Percentiles rank a stretch among this genome's conserved stretches.
phyloP scores from a whole-genome alignment of 1,140 invertebrate genomes.

The Phymastichus coffea region DNA sequence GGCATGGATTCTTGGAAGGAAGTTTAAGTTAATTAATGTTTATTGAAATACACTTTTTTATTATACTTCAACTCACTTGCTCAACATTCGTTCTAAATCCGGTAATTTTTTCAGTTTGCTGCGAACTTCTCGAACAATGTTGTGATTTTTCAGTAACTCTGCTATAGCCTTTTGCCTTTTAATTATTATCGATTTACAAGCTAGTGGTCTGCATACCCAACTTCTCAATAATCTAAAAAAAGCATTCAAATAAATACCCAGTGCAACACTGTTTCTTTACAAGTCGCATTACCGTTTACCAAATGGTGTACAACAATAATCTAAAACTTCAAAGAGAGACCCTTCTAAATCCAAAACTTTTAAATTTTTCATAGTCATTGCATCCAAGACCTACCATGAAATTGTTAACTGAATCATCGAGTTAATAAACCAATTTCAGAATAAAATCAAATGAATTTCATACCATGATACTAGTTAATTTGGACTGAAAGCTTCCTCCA shows the following conservation, averaged over 20 bases:
- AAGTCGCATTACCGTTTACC: constrained; percentile 70
- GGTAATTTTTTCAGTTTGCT: constrained; percentile 78
- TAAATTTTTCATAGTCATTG: constrained; percentile 85
- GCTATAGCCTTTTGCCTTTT: constrained; percentile 84
- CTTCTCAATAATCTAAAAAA: constrained; percentile 65
- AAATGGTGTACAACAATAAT: constrained; percentile 88
- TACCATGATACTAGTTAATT: no score
- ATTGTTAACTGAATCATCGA: constrained; percentile 60
- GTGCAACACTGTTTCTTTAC: no score
- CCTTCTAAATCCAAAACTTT: constrained; percentile 79
- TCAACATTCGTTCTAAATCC: constrained; percentile 89
- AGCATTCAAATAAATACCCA: no score
- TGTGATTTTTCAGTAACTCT: constrained; percentile 67
- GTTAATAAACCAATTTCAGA: no score
- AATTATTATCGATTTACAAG: constrained; percentile 72
- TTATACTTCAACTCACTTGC: constrained; percentile 65
- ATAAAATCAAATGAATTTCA: no score
- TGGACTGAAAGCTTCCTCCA: no score
- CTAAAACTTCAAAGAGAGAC: constrained; percentile 77
- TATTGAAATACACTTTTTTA: neutral
- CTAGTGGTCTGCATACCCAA: constrained; percentile 92
- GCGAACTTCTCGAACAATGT: constrained; percentile 65
- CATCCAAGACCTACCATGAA: constrained; percentile 78
- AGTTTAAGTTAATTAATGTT: neutral
- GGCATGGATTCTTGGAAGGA: constrained; percentile 77